Evolutionary conservation across 2,797 vertebrate genomes (phyloP), one percentile per base, ranked within the genome.

Genomic region (Pipistrellus nathusii): DNA sequence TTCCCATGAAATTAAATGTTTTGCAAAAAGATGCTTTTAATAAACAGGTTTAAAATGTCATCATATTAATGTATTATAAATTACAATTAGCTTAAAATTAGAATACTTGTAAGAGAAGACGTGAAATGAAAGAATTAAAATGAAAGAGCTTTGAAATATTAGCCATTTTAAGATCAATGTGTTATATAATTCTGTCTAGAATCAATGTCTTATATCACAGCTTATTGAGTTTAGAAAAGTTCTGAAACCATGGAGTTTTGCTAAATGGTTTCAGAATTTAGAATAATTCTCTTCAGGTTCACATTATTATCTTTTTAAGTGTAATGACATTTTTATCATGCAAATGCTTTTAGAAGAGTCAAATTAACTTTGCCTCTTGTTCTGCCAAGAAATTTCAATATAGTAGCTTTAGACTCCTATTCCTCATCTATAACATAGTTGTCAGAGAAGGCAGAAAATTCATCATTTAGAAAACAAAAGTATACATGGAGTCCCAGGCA

Each of bases 291-390:
- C 30, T n/a, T 8, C 30, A 83, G 11, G 1, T 35, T 64, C 20
- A 76, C 5, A 35, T 51, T 27, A 5, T 35, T 41, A 66, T 82
- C 20, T 13, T 35, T 13, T 38, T 5, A 53, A 41, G 21, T 87
- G 62, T 69, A 93, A 35, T 59, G 25, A 30, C 90, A 57, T 48
- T 64, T 83, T 20, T 62, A 62, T 30, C 87, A 59, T 69, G 17
- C 14, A 94, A 91, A 80, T 72, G 17, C 35, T 73, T 15, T 41
- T 87, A 75, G 32, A n/a, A 84, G 83, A 81, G 66, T 87, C 55
- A 83, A 84, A 83, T 92, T 95, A 44, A 53, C 8, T 30, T 85
- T 64, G 25, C 11, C 59, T 94, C 35, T 86, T 44, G 18, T 48
- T 82, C 32, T 57, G 15, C 46, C 21, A 88, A 76, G 38, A 30